These are phyloP conservation scores for Rhea pennata DNA, from an alignment of 2,113 vertebrate species.

Conservation along the genomic window DNA sequence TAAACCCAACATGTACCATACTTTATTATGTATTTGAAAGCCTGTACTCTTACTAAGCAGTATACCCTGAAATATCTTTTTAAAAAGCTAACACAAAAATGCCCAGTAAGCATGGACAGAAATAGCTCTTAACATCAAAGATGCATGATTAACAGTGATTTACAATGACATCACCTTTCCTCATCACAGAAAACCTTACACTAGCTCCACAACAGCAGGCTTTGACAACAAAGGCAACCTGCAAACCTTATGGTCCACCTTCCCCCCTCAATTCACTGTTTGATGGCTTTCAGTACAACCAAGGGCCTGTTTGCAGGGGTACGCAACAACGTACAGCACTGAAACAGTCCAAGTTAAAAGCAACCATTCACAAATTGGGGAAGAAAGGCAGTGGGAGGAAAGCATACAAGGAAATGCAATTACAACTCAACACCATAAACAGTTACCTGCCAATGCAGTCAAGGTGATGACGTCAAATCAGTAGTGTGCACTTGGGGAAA, in stretches of 20 bases:
- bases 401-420: not conserved
- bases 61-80: not conserved
- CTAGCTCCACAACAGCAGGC: not conserved
- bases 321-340: rapidly evolving
- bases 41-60: not conserved
- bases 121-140: not conserved
- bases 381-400: rapidly evolving
- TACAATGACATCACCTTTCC: not conserved
- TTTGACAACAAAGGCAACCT: not conserved
- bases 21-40: not conserved
- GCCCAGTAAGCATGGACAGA: not conserved
- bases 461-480: not conserved
- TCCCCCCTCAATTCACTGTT: not conserved
- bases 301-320: not conserved
- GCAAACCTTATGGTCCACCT: rapidly evolving
- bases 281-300: not conserved
- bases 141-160: not conserved
- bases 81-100: not conserved
- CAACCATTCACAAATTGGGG: not conserved
- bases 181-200: not conserved
- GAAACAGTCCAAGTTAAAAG: not conserved
- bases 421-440: not conserved
- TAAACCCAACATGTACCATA: not conserved
- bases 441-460: not conserved
- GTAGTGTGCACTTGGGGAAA: not conserved